phyloP scores from a whole-genome alignment of 2,113 vertebrate genomes.

The Oplegnathus fasciatus region DNA sequence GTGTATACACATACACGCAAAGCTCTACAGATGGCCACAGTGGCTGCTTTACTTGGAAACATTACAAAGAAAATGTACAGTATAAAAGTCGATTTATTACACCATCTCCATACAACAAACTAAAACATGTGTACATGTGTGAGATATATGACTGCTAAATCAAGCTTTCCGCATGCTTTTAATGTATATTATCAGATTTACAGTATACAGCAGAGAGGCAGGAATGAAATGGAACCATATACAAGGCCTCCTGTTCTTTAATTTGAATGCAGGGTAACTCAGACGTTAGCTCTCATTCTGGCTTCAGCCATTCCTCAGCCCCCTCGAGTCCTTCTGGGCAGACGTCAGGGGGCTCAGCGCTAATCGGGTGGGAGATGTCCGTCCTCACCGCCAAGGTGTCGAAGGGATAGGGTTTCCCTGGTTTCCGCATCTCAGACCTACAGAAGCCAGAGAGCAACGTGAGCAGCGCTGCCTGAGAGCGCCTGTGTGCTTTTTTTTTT shows the following conservation, averaged over 20 bases:
- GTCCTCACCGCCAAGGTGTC: constrained; percentile 67
- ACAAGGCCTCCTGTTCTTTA: not conserved
- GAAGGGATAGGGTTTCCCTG: constrained; percentile 60
- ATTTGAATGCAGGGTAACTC: constrained; percentile 1
- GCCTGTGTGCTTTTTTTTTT: not conserved
- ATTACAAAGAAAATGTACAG: constrained; percentile 16
- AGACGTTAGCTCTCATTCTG: not conserved
- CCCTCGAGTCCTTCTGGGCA: constrained; percentile 11
- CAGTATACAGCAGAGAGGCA: not conserved
- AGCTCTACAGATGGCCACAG: not conserved
- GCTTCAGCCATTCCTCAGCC: constrained; percentile 16
- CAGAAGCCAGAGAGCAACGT: constrained; percentile 53
- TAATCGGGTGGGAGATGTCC: constrained; percentile 70
- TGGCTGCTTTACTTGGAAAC: constrained; percentile 22
- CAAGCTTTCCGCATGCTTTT: constrained; percentile 2
- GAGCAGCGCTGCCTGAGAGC: constrained; percentile 18
- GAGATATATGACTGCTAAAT: constrained; percentile 11
- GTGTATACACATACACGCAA: not conserved
- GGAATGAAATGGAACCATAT: not conserved
- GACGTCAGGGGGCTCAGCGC: constrained; percentile 32
- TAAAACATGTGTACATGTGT: constrained; percentile 22
- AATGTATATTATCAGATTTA: not conserved
- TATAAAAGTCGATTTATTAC: not conserved
- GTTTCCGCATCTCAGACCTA: constrained; percentile 53
- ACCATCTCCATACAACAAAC: constrained; percentile 27